Base-by-base conservation (phyloP, 2,888 invertebrate genomes). In the Drosophila yooni region DNA sequence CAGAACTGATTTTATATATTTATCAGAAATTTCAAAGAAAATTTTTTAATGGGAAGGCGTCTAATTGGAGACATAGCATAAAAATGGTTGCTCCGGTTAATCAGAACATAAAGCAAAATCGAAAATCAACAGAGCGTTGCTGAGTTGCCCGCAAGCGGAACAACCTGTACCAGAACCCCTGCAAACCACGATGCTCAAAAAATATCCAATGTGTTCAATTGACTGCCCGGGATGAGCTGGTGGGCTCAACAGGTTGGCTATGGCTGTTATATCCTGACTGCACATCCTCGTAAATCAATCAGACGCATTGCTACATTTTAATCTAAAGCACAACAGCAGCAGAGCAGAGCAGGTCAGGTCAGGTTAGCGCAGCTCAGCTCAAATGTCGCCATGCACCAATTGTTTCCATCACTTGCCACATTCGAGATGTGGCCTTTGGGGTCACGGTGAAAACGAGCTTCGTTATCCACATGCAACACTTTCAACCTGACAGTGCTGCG, bases 231-330 rank as follows among this genome's bases (percentile, higher is more conserved):
- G 43, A 21, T 21, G 56, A 34, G 70, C 65, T 59, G 57, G 50
- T 53, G 52, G 69, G 57, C 46, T 40, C 70, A 59, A 25, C 33
- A 33, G 27, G 50, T 50, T 13, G 25, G n/a, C 64, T 18, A 10
- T 38, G 21, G 51, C 51, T 38, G 36, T 5, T 25, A 13, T n/a
- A 54, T 46, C 15, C 46, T 46, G 46, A 70, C 52, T 54, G 65
- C 75, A 76, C 75, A 65, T 40, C 66, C 73, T 83, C 88, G 80
- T 90, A 90, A 90, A 87, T 87, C 86, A 87, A 88, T 87, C 86
- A 87, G 58, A 72, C 77, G 53, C 83, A 76, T 72, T 69, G 88
- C 81, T 72, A 82, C 79, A 82, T 86, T 88, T 81, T 78, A 89
- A 90, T 87, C 79, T 78, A 79, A 73, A 72, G 43, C 74, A 21